Evolutionary conservation across 2,888 invertebrate species (phyloP).

Genomic region (Hirtodrosophila alboralis): DNA sequence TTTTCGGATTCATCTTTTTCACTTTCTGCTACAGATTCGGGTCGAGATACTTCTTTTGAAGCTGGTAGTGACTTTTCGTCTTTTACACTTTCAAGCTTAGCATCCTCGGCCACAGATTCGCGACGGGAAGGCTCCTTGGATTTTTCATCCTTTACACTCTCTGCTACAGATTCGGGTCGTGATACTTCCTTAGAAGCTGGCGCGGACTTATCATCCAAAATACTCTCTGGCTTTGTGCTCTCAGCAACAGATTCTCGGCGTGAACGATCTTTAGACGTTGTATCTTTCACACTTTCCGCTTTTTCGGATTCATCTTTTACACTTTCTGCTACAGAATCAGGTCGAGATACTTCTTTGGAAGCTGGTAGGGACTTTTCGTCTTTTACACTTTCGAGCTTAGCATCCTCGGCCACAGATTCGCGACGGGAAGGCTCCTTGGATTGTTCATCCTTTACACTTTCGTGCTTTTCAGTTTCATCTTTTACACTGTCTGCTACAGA

Average conservation of each 20-base stretch:
- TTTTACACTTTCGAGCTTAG: slow-evolving; percentile 11
- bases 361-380: slow-evolving; percentile 12
- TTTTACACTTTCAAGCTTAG: background rate
- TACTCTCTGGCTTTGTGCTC: slow-evolving; percentile 19
- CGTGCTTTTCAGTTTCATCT: background rate
- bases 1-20: slow-evolving; percentile 31
- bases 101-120: background rate
- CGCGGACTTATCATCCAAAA: slow-evolving; percentile 37
- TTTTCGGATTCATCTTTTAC: slow-evolving; percentile 19
- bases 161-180: slow-evolving; percentile 23
- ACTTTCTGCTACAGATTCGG: slow-evolving; percentile 29
- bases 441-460: slow-evolving; percentile 29
- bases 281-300: slow-evolving; percentile 26
- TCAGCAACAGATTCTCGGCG: slow-evolving; percentile 33
- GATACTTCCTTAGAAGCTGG: slow-evolving; percentile 19
- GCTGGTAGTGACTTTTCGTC: background rate
- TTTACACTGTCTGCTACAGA: slow-evolving; percentile 28
- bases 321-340: slow-evolving; percentile 26
- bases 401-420: slow-evolving; percentile 25
- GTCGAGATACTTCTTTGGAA: slow-evolving; percentile 25
- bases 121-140: background rate
- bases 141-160: background rate
- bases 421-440: slow-evolving; percentile 34
- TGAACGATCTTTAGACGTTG: slow-evolving; percentile 31
- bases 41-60: slow-evolving; percentile 18